phyloP scores from a whole-genome alignment of 2,113 vertebrate genomes.

The Etheostoma cragini region DNA sequence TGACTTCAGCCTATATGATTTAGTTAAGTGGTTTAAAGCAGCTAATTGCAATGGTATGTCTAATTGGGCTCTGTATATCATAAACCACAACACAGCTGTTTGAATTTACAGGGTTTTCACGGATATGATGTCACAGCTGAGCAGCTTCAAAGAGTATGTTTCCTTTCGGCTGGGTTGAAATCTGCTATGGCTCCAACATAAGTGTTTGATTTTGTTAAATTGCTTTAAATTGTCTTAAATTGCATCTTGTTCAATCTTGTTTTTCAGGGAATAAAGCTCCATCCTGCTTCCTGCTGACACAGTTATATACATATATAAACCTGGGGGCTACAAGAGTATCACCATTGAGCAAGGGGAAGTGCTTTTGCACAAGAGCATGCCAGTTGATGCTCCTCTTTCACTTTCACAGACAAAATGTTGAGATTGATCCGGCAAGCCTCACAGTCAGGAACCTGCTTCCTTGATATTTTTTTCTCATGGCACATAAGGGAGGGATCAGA shows the following conservation, averaged over 20 bases:
- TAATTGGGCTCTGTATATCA: slow-evolving; percentile 50
- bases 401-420: neutral
- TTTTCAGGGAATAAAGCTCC: slow-evolving; percentile 20
- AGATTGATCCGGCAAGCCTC: neutral
- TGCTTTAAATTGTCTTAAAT: slow-evolving; percentile 47
- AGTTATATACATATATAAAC: neutral
- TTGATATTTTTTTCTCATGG: slow-evolving; percentile 7
- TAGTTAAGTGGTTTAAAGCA: slow-evolving; percentile 32
- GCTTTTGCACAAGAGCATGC: neutral
- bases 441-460: slow-evolving; percentile 19
- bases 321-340: neutral
- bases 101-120: slow-evolving; percentile 29
- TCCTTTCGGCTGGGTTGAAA: slow-evolving; percentile 7
- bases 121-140: slow-evolving; percentile 40
- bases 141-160: slow-evolving; percentile 43
- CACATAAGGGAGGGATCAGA: neutral
- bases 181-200: slow-evolving; percentile 38
- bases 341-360: neutral
- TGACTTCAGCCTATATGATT: slow-evolving; percentile 50
- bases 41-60: slow-evolving; percentile 52
- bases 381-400: slow-evolving; percentile 9
- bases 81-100: slow-evolving; percentile 48
- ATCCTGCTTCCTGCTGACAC: slow-evolving; percentile 10
- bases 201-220: slow-evolving; percentile 38
- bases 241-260: slow-evolving; percentile 33